Conservation (phyloP, 2,888 invertebrate species). For the Lochmaea crataegi region DNA sequence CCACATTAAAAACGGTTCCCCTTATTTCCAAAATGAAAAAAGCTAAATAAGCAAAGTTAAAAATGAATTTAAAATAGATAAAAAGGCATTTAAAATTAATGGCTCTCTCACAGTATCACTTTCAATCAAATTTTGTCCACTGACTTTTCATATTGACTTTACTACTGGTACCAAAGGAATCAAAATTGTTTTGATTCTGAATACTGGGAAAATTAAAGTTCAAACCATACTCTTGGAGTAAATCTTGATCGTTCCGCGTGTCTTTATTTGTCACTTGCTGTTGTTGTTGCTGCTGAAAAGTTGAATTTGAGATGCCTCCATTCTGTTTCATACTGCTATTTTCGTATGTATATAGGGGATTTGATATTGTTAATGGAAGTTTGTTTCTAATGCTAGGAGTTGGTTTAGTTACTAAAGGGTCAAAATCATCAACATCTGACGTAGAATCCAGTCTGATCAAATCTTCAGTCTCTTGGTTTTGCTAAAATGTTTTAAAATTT, state of each 20-base stretch:
- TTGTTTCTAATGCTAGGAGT: slow-evolving; percentile 54
- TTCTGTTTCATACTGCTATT: slow-evolving; percentile 61
- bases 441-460: slow-evolving; percentile 76
- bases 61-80: slow-evolving; percentile 14
- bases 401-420: slow-evolving; percentile 69
- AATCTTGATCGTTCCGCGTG: slow-evolving; percentile 70
- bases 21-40: not conserved
- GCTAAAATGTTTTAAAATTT: slow-evolving; percentile 48
- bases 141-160: slow-evolving; percentile 68
- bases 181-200: slow-evolving; percentile 54
- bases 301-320: slow-evolving; percentile 64
- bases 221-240: slow-evolving; percentile 79
- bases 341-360: slow-evolving; percentile 67
- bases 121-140: slow-evolving; percentile 72
- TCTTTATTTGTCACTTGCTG: slow-evolving; percentile 21
- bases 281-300: slow-evolving; percentile 23
- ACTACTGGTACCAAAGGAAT: slow-evolving; percentile 58
- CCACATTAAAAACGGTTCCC: too few relatives aligned
- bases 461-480: slow-evolving; percentile 68
- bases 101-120: slow-evolving; percentile 42
- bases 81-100: slow-evolving; percentile 28
- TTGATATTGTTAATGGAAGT: slow-evolving; percentile 67
- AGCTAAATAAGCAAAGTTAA: slow-evolving; percentile 9
- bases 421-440: slow-evolving; percentile 75
- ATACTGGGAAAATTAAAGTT: slow-evolving; percentile 68